These are phyloP conservation scores for Chiloscyllium punctatum DNA, from an alignment of 2,797 vertebrate species.

Conservation along the genomic window DNA sequence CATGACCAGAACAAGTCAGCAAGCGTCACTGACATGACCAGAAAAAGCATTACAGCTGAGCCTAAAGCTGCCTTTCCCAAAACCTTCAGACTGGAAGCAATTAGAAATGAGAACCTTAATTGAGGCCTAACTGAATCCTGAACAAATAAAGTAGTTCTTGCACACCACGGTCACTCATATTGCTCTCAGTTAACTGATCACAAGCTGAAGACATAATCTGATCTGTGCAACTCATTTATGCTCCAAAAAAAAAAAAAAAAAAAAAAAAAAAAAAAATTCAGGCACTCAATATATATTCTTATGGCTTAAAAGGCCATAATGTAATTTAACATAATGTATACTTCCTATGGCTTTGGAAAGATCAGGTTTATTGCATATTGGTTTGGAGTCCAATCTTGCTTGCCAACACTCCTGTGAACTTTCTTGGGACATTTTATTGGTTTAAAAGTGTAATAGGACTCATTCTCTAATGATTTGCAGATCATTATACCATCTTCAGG, in stretches of 20 bases:
- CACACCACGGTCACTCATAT: neutral
- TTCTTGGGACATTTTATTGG: neutral
- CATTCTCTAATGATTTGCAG: neutral
- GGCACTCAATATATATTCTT: neutral
- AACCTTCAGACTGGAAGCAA: neutral
- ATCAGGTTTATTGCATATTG: neutral
- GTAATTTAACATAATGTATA: neutral
- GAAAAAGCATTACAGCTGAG: neutral
- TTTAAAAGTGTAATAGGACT: neutral
- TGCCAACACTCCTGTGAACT: neutral
- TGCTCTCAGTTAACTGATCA: neutral
- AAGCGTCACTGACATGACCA: neutral
- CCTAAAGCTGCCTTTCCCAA: neutral
- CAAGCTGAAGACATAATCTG: neutral
- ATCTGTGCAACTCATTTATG: neutral
- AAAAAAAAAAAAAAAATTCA: neutral
- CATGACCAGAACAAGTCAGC: neutral
- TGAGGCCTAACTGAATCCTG: neutral
- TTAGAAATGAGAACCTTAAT: neutral
- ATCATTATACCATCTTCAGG: neutral
- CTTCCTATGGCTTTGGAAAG: neutral
- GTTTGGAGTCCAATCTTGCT: neutral
- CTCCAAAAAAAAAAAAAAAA: neutral
- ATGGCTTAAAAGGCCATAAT: neutral
- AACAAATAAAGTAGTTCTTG: neutral